Evolutionary conservation across 2,797 vertebrate species (phyloP).

Genomic region (Zenarchopterus dispar): DNA sequence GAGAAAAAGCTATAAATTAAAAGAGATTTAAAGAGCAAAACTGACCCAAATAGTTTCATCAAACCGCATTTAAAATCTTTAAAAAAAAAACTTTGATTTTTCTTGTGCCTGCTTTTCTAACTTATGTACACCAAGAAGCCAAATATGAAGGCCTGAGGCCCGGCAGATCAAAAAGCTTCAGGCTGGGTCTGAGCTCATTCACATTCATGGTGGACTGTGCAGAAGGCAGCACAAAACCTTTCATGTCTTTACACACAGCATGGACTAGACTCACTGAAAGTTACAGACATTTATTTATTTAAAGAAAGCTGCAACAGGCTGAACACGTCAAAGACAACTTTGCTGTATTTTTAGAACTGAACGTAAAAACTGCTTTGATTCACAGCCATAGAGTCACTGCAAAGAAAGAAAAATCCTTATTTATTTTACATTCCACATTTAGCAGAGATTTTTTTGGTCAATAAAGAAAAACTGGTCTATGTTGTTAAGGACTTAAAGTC

Average conservation of each 20-base stretch:
- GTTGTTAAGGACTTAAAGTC: no score
- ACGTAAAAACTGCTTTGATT: no score
- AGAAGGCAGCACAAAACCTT: slow-evolving; percentile 30
- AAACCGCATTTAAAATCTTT: slow-evolving; percentile 2
- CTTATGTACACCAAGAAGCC: slow-evolving; percentile 53
- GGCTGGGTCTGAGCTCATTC: slow-evolving; percentile 33
- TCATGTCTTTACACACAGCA: slow-evolving; percentile 16
- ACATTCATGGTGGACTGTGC: slow-evolving; percentile 42
- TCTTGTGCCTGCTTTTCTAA: slow-evolving; percentile 16
- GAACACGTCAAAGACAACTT: not conserved
- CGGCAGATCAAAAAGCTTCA: slow-evolving; percentile 59
- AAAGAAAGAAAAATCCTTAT: no score
- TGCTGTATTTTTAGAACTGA: no score
- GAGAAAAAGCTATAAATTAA: no score
- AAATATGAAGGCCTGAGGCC: slow-evolving; percentile 60
- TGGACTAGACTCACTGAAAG: not conserved
- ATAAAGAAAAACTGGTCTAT: no score
- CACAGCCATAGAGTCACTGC: no score
- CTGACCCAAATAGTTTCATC: not conserved
- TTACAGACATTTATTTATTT: slow-evolving; percentile 4
- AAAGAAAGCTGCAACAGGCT: slow-evolving; percentile 6
- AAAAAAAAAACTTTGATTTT: not conserved
- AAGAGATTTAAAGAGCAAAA: no score
- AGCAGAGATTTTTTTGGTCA: no score
- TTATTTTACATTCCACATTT: no score